A percentile compares a stretch with the other conserved stretches of the same genome.
These are phyloP conservation scores for Epinephelus coioides DNA, from an alignment of 2,797 vertebrate species.

Conservation along the genomic window DNA sequence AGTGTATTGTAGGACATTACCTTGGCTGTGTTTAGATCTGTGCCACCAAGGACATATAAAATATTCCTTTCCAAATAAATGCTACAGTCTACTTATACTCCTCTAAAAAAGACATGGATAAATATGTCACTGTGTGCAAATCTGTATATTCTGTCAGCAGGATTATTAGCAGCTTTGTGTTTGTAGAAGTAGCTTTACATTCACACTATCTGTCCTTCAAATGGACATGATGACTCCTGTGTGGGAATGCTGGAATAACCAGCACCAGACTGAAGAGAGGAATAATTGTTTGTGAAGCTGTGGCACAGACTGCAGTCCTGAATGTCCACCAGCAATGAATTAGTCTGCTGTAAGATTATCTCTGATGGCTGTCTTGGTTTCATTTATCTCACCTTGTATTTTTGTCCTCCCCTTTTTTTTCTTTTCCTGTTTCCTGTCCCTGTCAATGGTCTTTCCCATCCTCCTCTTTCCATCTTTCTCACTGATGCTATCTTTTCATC, in stretches of 20 bases:
- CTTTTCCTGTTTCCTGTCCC: background rate
- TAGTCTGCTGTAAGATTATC: too few relatives aligned
- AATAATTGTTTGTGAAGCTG: too few relatives aligned
- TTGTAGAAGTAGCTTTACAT: too few relatives aligned
- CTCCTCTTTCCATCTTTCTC: slow-evolving; percentile 5
- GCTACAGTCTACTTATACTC: background rate
- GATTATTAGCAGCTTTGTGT: too few relatives aligned
- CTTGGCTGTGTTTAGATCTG: background rate
- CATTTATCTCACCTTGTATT: slow-evolving; percentile 26
- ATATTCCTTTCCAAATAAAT: background rate
- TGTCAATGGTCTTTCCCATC: slow-evolving; percentile 16
- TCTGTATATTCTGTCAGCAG: background rate
- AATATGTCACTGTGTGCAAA: slow-evolving; percentile 1
- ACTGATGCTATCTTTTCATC: slow-evolving; percentile 1
- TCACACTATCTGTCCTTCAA: too few relatives aligned
- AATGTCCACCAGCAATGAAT: too few relatives aligned
- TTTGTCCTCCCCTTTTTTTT: slow-evolving; percentile 29
- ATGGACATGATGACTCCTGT: too few relatives aligned
- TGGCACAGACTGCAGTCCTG: too few relatives aligned
- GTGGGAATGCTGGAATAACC: too few relatives aligned
- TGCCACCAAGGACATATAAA: background rate
- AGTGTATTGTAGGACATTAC: background rate
- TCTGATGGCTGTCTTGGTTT: slow-evolving; percentile 10
- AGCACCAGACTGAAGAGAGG: too few relatives aligned
- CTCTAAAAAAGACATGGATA: background rate